Percentiles rank a stretch among this genome's conserved stretches.
Conservation (phyloP, 2,888 invertebrate species). For the Erannis defoliaria region DNA sequence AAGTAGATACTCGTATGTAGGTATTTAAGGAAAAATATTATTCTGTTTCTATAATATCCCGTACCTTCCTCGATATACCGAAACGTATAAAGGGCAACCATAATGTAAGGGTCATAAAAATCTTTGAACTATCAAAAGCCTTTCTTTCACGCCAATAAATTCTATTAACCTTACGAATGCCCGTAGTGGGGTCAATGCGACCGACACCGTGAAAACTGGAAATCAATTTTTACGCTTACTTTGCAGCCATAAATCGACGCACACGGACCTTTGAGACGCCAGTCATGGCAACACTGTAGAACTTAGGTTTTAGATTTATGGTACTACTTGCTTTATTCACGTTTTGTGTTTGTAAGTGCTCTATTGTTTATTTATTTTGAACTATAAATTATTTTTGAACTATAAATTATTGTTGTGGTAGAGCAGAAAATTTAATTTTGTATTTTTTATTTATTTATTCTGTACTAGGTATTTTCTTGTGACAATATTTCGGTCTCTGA, state of each 20-base stretch:
- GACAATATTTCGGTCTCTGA: background rate
- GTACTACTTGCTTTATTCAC: background rate
- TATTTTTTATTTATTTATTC: no score
- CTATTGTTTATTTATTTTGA: background rate
- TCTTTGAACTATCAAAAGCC: slow-evolving; percentile 37
- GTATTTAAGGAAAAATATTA: slow-evolving; percentile 8
- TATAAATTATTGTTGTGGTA: background rate
- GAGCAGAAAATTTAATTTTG: no score
- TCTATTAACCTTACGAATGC: slow-evolving; percentile 46
- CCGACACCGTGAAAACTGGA: slow-evolving; percentile 50
- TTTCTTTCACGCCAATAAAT: slow-evolving; percentile 47
- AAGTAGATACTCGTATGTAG: no score
- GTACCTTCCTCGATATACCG: background rate
- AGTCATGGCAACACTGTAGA: slow-evolving; percentile 54
- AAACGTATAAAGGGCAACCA: slow-evolving; percentile 17
- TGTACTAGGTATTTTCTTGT: background rate
- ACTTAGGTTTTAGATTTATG: slow-evolving; percentile 35
- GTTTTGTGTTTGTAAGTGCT: background rate
- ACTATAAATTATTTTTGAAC: background rate
- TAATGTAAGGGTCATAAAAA: slow-evolving; percentile 40
- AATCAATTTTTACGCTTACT: slow-evolving; percentile 60
- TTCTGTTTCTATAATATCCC: slow-evolving; percentile 4
- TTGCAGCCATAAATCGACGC: slow-evolving; percentile 54
- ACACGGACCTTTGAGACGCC: slow-evolving; percentile 60
- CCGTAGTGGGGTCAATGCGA: slow-evolving; percentile 43